Base-by-base conservation (phyloP, 2,888 invertebrate species). In the Ormia ochracea region DNA sequence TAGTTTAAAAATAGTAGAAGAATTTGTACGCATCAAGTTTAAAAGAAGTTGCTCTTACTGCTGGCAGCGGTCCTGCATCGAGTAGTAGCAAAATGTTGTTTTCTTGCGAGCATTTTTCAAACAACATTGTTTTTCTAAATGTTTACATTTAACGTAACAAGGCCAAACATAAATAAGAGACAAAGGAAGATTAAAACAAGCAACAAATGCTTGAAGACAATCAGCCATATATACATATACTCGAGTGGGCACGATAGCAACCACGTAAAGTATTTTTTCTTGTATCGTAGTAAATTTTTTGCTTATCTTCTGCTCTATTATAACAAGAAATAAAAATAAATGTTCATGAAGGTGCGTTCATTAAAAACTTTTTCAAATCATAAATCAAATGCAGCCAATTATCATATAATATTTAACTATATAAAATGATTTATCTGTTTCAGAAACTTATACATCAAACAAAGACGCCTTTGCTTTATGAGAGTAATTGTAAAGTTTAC, bases 91-190 rank as follows among this genome's bases (percentile, higher is more conserved):
- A 54, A 61, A 36, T 66, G 52, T 50, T 65, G 63, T 56, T 69
- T 63, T 75, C 43, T 59, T 76, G 45, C 56, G 17, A 61, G 38
- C 38, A 36, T 45, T 23, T 66, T 77, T 23, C 36, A 72, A 56
- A 63, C 70, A 68, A 73, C 72, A 68, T 80, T 80, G 76, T 80
- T 68, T 73, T 63, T 72, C 56, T 73, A 73, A 80, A 77, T 80
- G 76, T 80, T 80, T 80, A 80, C 80, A 68, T 77, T 80, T 72
- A 77, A 73, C 72, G 76, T 68, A 77, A 80, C 80, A 80, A 80
- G 80, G 80, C 80, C 80, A 80, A 76, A 77, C 66, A 79, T 59
- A 72, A 68, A 74, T 45, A 63, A 56, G 50, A 69, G 52, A 59
- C 33, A 43, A 68, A 65, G 50, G 50, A 76, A 72, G 45, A 63